Evolutionary conservation across 2,113 vertebrate genomes (phyloP).

Genomic region (Paralichthys olivaceus): DNA sequence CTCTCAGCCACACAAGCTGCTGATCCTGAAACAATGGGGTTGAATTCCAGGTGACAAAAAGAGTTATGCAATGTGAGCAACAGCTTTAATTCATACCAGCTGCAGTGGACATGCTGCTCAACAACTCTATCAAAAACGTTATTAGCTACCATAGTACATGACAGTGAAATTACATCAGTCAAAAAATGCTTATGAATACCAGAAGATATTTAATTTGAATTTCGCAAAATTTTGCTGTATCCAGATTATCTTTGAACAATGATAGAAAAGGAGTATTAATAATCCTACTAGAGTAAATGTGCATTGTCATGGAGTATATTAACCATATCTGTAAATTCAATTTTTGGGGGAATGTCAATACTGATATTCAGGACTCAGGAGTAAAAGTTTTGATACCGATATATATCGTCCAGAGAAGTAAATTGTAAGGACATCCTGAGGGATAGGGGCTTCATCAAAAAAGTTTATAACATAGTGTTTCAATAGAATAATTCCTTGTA

Average conservation of each 20-base stretch:
- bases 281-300: too few relatives aligned
- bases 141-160: too few relatives aligned
- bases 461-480: not conserved
- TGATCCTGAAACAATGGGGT: constrained; percentile 4
- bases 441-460: not conserved
- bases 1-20: not conserved
- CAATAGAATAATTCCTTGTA: not conserved
- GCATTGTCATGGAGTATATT: not conserved
- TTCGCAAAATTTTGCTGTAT: too few relatives aligned
- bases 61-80: not conserved
- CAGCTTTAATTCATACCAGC: not conserved
- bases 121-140: not conserved
- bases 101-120: not conserved
- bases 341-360: too few relatives aligned
- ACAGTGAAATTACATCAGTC: too few relatives aligned
- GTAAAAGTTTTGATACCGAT: too few relatives aligned
- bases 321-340: not conserved
- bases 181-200: too few relatives aligned
- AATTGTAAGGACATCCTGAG: not conserved
- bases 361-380: too few relatives aligned
- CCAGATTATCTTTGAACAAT: too few relatives aligned
- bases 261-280: too few relatives aligned
- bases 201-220: too few relatives aligned
- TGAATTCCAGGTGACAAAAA: not conserved
- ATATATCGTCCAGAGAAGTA: too few relatives aligned